Conservation (phyloP, 2,888 invertebrate genomes). For the Pseudoips prasinana region DNA sequence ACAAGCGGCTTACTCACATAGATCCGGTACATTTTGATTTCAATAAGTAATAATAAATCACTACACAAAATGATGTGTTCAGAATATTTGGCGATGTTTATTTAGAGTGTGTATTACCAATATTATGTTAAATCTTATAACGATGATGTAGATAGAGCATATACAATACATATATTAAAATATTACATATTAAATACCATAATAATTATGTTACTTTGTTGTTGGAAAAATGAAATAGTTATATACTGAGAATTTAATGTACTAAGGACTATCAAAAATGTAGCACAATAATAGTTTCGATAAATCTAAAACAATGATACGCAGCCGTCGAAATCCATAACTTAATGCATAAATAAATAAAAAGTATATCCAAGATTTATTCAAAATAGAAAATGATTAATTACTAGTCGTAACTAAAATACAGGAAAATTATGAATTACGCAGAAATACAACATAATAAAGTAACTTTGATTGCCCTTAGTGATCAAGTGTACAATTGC, state of each 20-base stretch:
- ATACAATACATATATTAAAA: constrained; percentile 20
- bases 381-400: too few species aligned
- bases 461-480: constrained; percentile 14
- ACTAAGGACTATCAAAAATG: constrained; percentile 13
- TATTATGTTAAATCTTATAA: constrained; percentile 9
- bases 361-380: too few species aligned
- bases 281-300: too few species aligned
- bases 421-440: too few species aligned
- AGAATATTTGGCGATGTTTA: constrained; percentile 2
- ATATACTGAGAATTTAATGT: constrained; percentile 6
- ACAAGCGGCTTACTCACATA: constrained; percentile 77
- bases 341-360: too few species aligned
- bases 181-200: constrained; percentile 8
- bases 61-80: constrained; percentile 22
- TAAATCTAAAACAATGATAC: too few species aligned
- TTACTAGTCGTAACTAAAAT: too few species aligned
- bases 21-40: constrained; percentile 64
- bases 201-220: constrained; percentile 1
- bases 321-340: too few species aligned
- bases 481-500: constrained; percentile 20
- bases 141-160: constrained; percentile 9
- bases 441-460: not conserved
- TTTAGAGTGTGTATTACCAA: constrained; percentile 13
- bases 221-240: not conserved
- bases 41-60: constrained; percentile 34